Conservation (phyloP, 2,797 vertebrate species). For the Myotis findleyi region DNA sequence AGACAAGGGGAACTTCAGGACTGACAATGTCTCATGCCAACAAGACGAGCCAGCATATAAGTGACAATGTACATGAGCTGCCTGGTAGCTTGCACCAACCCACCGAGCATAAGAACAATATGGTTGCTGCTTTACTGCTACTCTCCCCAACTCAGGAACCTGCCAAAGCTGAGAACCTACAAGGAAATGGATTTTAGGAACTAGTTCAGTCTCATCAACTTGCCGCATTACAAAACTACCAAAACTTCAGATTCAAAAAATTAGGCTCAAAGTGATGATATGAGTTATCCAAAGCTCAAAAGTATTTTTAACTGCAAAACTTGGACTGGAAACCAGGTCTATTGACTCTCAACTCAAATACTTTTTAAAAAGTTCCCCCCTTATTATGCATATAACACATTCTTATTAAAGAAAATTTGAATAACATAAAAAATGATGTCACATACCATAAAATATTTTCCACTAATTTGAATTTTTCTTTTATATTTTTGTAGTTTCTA, state of each 20-base stretch:
- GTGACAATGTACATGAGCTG: neutral
- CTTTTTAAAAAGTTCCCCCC: neutral
- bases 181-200: slow-evolving; percentile 29
- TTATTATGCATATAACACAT: neutral
- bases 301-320: neutral
- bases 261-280: neutral
- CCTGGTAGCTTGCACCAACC: neutral
- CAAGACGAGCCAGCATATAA: neutral
- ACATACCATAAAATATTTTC: neutral
- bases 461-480: neutral
- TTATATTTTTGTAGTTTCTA: neutral
- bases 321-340: neutral
- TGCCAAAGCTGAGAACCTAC: neutral
- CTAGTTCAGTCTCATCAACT: neutral
- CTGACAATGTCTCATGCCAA: neutral
- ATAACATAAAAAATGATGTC: neutral
- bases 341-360: neutral
- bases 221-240: neutral
- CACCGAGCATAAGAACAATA: neutral
- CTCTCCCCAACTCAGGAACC: neutral
- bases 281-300: slow-evolving; percentile 11
- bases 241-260: slow-evolving; percentile 8
- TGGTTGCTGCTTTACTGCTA: neutral
- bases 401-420: slow-evolving; percentile 17
- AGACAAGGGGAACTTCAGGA: neutral